Percentiles rank a stretch among this genome's conserved stretches.
These are phyloP conservation scores for Drosophila algonquin DNA, from an alignment of 2,888 invertebrate genomes.

Conservation along the genomic window DNA sequence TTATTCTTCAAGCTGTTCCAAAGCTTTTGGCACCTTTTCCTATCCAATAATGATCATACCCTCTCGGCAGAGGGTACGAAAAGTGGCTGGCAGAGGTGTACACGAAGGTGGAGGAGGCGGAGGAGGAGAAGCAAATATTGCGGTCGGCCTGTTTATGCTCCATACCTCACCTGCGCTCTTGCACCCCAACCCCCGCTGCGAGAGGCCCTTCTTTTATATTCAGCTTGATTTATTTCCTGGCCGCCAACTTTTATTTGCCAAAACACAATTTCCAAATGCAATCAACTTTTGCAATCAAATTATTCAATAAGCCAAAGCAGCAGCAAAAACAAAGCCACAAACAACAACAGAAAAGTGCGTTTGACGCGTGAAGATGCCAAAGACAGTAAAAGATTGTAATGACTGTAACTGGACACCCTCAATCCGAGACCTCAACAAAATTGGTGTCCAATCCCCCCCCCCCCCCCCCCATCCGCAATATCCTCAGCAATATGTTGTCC, in stretches of 20 bases:
- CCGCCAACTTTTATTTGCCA: constrained; percentile 43
- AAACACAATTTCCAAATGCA: constrained; percentile 50
- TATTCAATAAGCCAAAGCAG: constrained; percentile 38
- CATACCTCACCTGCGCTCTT: neutral
- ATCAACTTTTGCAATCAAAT: constrained; percentile 45
- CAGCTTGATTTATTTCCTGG: constrained; percentile 43
- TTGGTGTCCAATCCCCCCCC: too few relatives aligned
- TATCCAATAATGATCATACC: neutral
- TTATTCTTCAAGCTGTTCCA: too few relatives aligned
- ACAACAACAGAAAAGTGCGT: constrained; percentile 8
- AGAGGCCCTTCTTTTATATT: constrained; percentile 37
- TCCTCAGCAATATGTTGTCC: too few relatives aligned
- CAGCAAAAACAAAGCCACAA: constrained; percentile 8
- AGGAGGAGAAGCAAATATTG: constrained; percentile 9
- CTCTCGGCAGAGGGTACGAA: neutral
- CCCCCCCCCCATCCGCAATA: too few relatives aligned
- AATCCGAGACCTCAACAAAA: too few relatives aligned
- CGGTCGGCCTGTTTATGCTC: constrained; percentile 15
- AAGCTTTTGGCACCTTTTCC: neutral
- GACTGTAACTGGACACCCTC: too few relatives aligned
- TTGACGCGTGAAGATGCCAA: neutral
- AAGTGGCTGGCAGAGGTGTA: neutral
- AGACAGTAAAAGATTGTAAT: too few relatives aligned
- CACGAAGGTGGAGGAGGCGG: neutral
- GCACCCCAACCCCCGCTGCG: constrained; percentile 27